Percentiles rank a stretch among this genome's conserved stretches.
phyloP scores from a whole-genome alignment of 2,797 vertebrate species.

The Discoglossus pictus region DNA sequence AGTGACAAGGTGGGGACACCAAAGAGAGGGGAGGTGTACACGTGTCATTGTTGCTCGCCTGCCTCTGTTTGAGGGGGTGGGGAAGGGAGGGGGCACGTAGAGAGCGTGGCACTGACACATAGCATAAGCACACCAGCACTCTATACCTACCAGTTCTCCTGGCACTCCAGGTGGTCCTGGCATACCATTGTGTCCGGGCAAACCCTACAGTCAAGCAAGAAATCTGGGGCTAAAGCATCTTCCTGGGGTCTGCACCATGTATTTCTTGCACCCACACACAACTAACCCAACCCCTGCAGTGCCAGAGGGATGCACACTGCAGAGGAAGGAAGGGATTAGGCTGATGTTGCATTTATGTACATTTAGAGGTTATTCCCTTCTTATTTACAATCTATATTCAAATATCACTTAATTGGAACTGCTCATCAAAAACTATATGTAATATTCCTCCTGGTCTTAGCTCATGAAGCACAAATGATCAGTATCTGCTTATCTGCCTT shows the following conservation, averaged over 20 bases:
- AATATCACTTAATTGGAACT: too few species aligned
- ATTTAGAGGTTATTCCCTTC: too few species aligned
- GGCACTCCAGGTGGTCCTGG: constrained; percentile 86
- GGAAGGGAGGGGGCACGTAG: constrained; percentile 39
- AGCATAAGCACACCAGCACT: constrained; percentile 51
- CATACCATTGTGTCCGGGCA: constrained; percentile 90
- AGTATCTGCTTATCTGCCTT: too few species aligned
- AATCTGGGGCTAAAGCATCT: constrained; percentile 49
- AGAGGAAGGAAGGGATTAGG: constrained; percentile 15
- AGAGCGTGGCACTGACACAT: constrained; percentile 46
- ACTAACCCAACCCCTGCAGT: background rate
- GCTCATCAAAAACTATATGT: too few species aligned
- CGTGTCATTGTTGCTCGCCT: constrained; percentile 31
- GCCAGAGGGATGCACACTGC: constrained; percentile 16
- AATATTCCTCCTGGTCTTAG: too few species aligned
- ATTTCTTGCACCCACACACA: constrained; percentile 2
- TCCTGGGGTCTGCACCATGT: constrained; percentile 19
- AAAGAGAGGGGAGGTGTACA: constrained; percentile 37
- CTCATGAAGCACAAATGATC: too few species aligned
- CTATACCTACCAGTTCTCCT: constrained; percentile 80
- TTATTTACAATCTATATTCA: too few species aligned
- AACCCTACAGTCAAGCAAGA: constrained; percentile 84
- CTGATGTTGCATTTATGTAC: too few species aligned
- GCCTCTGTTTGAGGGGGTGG: constrained; percentile 24
- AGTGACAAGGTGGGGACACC: constrained; percentile 39